phyloP scores from a whole-genome alignment of 2,113 vertebrate genomes.

The Alethe diademata region DNA sequence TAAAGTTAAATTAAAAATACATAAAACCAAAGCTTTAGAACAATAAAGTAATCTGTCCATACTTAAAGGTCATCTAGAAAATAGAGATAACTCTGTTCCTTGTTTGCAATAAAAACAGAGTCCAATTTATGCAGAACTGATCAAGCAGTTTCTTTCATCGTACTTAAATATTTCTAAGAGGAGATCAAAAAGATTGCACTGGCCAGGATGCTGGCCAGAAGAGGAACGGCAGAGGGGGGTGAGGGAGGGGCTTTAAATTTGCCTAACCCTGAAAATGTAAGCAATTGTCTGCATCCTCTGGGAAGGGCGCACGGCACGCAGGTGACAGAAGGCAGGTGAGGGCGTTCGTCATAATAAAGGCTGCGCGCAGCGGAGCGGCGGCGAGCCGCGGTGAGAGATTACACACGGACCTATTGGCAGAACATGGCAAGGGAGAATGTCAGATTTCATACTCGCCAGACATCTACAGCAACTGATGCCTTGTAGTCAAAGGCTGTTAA shows the following conservation, averaged over 20 bases:
- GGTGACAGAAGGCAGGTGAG: conserved; percentile 51
- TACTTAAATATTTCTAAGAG: background rate
- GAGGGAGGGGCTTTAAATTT: background rate
- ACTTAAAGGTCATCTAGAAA: background rate
- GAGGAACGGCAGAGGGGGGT: background rate
- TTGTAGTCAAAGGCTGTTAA: conserved; percentile 75
- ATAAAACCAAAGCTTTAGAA: background rate
- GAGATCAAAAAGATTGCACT: background rate
- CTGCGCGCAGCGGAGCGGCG: conserved; percentile 5
- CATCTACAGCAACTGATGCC: conserved; percentile 73
- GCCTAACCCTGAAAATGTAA: background rate
- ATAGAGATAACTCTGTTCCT: background rate
- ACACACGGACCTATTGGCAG: conserved; percentile 43
- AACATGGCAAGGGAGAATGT: conserved; percentile 71
- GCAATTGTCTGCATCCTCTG: background rate
- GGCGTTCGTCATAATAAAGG: conserved; percentile 38
- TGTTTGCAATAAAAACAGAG: background rate
- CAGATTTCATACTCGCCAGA: conserved; percentile 73
- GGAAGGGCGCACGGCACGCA: background rate
- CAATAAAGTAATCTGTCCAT: background rate
- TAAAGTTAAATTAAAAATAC: conserved; percentile 41
- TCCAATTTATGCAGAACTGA: background rate
- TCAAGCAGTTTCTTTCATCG: background rate
- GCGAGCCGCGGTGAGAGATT: conserved; percentile 38
- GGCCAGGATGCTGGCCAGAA: background rate